Evolutionary conservation across 1,140 invertebrate species (phyloP), one percentile per base, ranked within the genome.

Genomic region (Sinella curviseta): DNA sequence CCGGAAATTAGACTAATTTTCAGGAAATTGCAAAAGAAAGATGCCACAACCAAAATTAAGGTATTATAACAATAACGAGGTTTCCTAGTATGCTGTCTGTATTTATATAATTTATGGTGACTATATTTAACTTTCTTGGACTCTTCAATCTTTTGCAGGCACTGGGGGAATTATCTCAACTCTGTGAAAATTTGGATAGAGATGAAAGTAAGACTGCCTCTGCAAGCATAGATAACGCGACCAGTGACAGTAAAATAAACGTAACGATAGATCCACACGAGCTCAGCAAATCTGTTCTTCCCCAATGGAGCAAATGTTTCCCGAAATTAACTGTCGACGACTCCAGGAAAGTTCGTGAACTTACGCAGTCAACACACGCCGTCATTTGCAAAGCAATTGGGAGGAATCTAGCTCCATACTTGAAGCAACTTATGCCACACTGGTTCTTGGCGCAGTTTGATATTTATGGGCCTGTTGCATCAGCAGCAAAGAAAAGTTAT

Each of bases 391-490:
- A 87, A 34, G 90, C 91, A 85, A 90, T 92, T 48, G 91, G 92
- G 34, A 90, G 92, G 76, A 90, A 92, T 84, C 88, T 97, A 73
- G 95, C 94, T 2, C 91, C 92, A 0, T 90, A 92, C 86, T 88
- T 97, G 0, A 94, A 94, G 84, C 89, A 90, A 83, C 82, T 96
- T 1, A 91, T 93, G 87, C 92, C 92, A 14, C 87, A 90, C 26
- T 94, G 93, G 93, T 90, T 95, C 81, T 89, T 92, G 2, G 91
- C 92, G 26, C 93, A 94, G 84, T 93, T 91, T 87, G 95, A 97
- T 84, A 91, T 91, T 8, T 94, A 95, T 87, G 89, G 93, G 16
- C 93, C 93, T 1, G 93, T 93, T 24, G 92, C 94, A 3, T 90
- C 90, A 80, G 90, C 91, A 80, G 95, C 95, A 26, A 87, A 85